Percentiles rank a stretch among this genome's conserved stretches.
Conservation (phyloP, 2,888 invertebrate species). For the Eutolmus rufibarbis region DNA sequence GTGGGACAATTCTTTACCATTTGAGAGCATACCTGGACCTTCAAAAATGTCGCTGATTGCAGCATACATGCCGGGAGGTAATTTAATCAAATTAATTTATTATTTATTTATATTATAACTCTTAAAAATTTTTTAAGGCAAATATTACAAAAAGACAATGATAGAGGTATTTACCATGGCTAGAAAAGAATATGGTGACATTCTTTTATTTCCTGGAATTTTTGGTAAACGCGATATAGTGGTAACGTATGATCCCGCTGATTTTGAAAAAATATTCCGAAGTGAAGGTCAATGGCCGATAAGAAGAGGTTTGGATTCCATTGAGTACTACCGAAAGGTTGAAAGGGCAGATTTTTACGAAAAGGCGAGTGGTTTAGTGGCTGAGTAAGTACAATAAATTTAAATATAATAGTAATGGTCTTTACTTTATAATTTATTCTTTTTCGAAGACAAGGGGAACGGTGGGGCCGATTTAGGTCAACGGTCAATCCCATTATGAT, state of each 20-base stretch:
- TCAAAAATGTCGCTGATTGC: conserved; percentile 50
- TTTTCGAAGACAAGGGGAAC: conserved; percentile 66
- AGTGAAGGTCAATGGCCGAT: conserved; percentile 60
- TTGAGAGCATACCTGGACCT: conserved; percentile 54
- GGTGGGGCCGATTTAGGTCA: conserved; percentile 72
- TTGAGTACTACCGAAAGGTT: conserved; percentile 58
- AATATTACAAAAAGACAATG: conserved; percentile 49
- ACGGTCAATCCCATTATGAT: conserved; percentile 73
- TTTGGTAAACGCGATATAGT: conserved; percentile 54
- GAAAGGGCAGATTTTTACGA: conserved; percentile 52
- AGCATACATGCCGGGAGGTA: conserved; percentile 56
- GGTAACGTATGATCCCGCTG: conserved; percentile 64
- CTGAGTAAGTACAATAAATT: conserved; percentile 47
- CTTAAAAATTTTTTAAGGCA: conserved; percentile 45
- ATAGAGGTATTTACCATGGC: conserved; percentile 8
- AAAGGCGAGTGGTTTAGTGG: conserved; percentile 50
- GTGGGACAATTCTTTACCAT: conserved; percentile 54
- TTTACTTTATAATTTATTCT: neutral
- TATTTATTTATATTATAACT: neutral
- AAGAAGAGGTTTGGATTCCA: conserved; percentile 58
- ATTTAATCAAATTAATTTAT: neutral
- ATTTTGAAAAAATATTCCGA: conserved; percentile 63
- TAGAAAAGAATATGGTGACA: conserved; percentile 54
- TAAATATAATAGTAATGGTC: neutral
- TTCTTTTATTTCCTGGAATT: conserved; percentile 58